Percentiles rank a stretch among this genome's conserved stretches.
These are phyloP conservation scores for Xiphorhynchus erythropygius DNA, from an alignment of 2,797 vertebrate species.

Conservation along the genomic window DNA sequence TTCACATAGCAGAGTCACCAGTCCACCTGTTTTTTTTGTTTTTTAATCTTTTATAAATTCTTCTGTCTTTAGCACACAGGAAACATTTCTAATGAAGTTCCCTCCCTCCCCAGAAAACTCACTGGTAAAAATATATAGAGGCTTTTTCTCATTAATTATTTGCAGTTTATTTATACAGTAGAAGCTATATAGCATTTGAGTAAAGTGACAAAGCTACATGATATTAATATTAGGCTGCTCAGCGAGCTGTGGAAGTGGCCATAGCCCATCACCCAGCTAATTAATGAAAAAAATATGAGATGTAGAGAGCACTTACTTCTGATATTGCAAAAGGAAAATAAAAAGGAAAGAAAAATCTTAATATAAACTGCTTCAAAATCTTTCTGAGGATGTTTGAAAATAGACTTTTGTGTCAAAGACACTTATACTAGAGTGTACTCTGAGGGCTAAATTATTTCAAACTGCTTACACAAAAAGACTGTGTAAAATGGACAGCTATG, in stretches of 20 bases:
- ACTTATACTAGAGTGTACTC: not conserved
- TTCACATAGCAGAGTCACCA: not conserved
- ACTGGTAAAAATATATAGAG: not conserved
- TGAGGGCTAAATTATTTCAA: not conserved
- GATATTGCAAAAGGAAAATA: not conserved
- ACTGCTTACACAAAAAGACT: not conserved
- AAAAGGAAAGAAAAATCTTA: not conserved
- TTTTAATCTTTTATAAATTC: not conserved
- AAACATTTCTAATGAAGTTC: not conserved
- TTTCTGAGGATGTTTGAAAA: not conserved
- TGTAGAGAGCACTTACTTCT: constrained; percentile 2
- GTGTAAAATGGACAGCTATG: not conserved
- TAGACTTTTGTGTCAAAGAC: not conserved
- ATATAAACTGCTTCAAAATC: not conserved
- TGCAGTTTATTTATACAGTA: constrained; percentile 10
- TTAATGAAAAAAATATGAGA: constrained; percentile 53
- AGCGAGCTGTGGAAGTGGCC: constrained; percentile 26
- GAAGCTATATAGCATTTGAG: constrained; percentile 29
- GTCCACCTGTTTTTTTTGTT: not conserved
- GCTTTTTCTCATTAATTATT: not conserved
- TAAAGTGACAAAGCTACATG: constrained; percentile 53
- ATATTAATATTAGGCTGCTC: constrained; percentile 57
- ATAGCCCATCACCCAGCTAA: constrained; percentile 57
- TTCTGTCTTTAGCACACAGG: not conserved
- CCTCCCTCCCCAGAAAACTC: not conserved